These are phyloP conservation scores for Entomobrya multifasciata DNA, from an alignment of 2,888 invertebrate genomes.

Conservation along the genomic window DNA sequence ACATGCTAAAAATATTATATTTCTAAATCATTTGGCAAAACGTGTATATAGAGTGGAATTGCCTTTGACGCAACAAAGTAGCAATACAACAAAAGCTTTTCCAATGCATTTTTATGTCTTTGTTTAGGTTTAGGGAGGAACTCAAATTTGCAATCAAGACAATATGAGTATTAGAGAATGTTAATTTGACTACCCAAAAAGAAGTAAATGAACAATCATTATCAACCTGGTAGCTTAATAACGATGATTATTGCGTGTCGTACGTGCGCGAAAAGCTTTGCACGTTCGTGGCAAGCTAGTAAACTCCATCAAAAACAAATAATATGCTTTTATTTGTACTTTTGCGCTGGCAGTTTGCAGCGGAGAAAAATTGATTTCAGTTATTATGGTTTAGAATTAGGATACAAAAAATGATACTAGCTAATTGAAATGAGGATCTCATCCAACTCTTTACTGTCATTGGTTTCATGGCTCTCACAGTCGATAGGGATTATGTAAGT, in stretches of 20 bases:
- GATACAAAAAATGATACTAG: background rate
- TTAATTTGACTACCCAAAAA: background rate
- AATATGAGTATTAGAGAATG: background rate
- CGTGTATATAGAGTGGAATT: background rate
- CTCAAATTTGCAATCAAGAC: constrained; percentile 30
- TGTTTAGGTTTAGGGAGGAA: too few species aligned
- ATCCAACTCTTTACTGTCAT: too few species aligned
- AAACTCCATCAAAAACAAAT: constrained; percentile 8
- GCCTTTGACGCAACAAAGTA: too few species aligned
- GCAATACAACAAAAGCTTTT: too few species aligned
- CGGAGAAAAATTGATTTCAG: background rate
- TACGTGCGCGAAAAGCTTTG: constrained; percentile 7
- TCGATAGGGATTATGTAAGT: too few species aligned
- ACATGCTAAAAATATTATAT: background rate
- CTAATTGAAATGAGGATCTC: background rate
- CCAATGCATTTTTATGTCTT: too few species aligned
- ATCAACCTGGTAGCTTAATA: constrained; percentile 16
- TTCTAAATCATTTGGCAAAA: background rate
- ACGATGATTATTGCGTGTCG: constrained; percentile 21
- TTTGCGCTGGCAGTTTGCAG: too few species aligned
- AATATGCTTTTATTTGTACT: background rate
- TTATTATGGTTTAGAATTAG: background rate
- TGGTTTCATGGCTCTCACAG: too few species aligned
- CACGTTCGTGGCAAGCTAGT: constrained; percentile 9
- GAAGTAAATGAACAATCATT: constrained; percentile 4